Base-by-base conservation (phyloP, 1,140 invertebrate species). In the Euwallacea fornicatus region DNA sequence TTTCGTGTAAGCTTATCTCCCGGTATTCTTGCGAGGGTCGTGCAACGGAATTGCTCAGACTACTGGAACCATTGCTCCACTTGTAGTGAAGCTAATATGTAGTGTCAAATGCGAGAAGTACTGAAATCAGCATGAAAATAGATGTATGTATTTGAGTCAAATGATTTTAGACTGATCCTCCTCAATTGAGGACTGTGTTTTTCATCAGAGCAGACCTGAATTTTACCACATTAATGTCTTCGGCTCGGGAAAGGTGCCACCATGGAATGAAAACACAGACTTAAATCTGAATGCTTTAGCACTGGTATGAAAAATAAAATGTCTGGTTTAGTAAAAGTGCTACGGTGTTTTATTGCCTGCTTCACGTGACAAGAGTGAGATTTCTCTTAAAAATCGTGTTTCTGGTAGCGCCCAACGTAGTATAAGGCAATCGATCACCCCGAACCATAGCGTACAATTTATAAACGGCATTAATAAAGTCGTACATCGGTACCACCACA, bases 31-130 rank as follows among this genome's bases (percentile, higher is more conserved):
- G n/a, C 90, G 91, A 87, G 90, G 91, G 4, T 83, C 94, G 11
- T 91, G 90, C 43, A 94, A 94, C 80, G 89, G 90, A 11, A 81
- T 87, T 41, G 87, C 90, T 0, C 93, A 92, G 70, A 77, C 90
- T 6, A 85, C 88, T 15, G 89, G 88, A 0, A 90, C 92, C 53
- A 77, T 90, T 41, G 89, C 88, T 13, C 92, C 92, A 0, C 77
- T 89, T 3, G 80, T 87, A 2, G 87, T 88, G 11, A 87, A 89
- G 0, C 80, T 85, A 11, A 84, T 93, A n/a, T n/a, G n/a, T n/a
- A 8, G 82, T 92, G 0, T 83, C 81, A 7, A 85, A 92, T 73
- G 78, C 82, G 50, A 90, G 91, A 82, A 76, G 83, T 54, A 0
- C 6, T n/a, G 44, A 67, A 0, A 43, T 42, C 11, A 42, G n/a